Base-by-base conservation (phyloP, 2,888 invertebrate genomes). In the Syrista parreyssii region DNA sequence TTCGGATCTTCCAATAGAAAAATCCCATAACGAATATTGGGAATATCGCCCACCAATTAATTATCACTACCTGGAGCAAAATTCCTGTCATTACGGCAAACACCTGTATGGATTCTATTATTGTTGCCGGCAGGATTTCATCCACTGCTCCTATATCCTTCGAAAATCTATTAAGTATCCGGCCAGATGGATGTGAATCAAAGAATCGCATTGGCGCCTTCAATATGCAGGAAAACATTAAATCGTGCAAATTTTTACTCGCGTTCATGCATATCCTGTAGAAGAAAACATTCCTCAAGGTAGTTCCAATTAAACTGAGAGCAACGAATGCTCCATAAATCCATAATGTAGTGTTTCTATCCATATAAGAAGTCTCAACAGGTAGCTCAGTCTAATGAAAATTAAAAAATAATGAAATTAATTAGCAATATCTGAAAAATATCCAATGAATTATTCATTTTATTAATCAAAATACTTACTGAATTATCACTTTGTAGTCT, bases 101-200 rank as follows among this genome's bases (percentile, higher is more conserved):
- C 79, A 96, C 94, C 87, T 93, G 93, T 79, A 94, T 92, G 82
- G 94, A 93, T 88, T 95, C 95, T 74, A 95, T 91, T 87, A 94
- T 93, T 86, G 94, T 94, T 80, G 93, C 92, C 0, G 96, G 96
- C 75, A 96, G 90, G 31, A 94, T 92, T 90, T 96, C 96, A 87
- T 96, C 96, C 74, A 97, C 94, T 2, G 95, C 93, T 0, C 96
- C 96, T 92, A 96, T 95, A 88, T 97, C 97, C 89, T 97, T 97
- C 0, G 97, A 96, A 91, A 97, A 97, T 76, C 97, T 92, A 91
- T 97, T 97, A 76, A 97, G 93, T 84, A 97, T 95, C 31, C 96
- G 94, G 55, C 97, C 96, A 23, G 96, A 95, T 0, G 97, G 96
- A 91, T 97, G 97, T 11, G 94, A 95, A 89, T 97, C 96, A 90